Evolutionary conservation across 2,113 vertebrate species (phyloP), one percentile per base, ranked within the genome.

Genomic region (Acrocephalus kingi): DNA sequence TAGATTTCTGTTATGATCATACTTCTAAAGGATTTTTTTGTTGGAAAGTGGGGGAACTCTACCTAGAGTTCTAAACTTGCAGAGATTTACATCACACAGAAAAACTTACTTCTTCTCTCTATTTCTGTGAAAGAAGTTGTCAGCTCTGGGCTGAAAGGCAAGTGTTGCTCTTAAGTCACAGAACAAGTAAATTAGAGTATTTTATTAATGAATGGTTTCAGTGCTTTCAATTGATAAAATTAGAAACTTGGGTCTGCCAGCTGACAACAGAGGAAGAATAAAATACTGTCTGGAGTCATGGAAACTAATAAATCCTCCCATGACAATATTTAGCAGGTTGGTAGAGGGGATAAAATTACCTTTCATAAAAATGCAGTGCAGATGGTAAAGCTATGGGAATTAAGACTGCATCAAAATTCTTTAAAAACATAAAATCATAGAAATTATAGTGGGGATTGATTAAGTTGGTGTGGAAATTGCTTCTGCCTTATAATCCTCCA

Each of bases 301-400:
- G 89, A 96, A 96, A 96, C 88, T 94, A 96, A 96, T 96, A 97
- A 97, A 93, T 97, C 46, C 41, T 88, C 93, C 87, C 93, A 56
- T 93, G 89, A 95, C 46, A 94, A 77, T 84, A 94, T 84, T 96
- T 96, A 97, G 91, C 90, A 96, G 92, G 69, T 96, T 97, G 87
- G 84, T 66, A 93, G 79, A 97, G 67, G 51, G 83, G 35, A 92
- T 97, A 97, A 96, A 97, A 97, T 96, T 95, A 83, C 87, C 64
- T 81, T 97, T 97, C 72, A 82, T 92, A 97, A 95, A 96, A 97
- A 87, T 89, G 17, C 27, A 24, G 22, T 88, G 74, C 85, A 95
- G 85, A 95, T 91, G 94, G 90, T 94, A 87, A 95, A 94, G 68
- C 75, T 86, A 31, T 46, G 37, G 64, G 74, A 96, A 97, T 95